Evolutionary conservation across 1,140 invertebrate genomes (phyloP).

Genomic region (Drosophila miranda): DNA sequence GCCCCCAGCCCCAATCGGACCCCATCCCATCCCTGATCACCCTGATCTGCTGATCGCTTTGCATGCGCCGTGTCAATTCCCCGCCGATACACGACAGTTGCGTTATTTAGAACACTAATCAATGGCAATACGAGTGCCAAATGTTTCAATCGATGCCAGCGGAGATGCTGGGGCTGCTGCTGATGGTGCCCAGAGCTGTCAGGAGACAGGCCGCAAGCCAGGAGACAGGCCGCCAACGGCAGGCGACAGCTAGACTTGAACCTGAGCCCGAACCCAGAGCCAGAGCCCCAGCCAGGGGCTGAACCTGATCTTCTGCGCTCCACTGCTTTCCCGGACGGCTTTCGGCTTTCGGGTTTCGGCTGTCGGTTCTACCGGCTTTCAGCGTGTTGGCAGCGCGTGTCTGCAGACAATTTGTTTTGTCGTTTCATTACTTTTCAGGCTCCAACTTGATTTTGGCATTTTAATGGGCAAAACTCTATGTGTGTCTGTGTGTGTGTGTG

Average conservation of each 20-base stretch:
- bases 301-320: conserved; percentile 53
- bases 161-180: conserved; percentile 13
- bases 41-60: conserved; percentile 37
- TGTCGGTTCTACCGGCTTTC: conserved; percentile 18
- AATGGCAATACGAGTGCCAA: conserved; percentile 54
- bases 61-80: conserved; percentile 67
- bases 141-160: conserved; percentile 62
- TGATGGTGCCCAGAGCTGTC: conserved; percentile 10
- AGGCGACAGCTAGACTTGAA: conserved; percentile 47
- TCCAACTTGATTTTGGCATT: conserved; percentile 38
- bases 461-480: conserved; percentile 14
- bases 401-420: conserved; percentile 71
- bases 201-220: conserved; percentile 26
- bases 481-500: conserved; percentile 15
- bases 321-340: conserved; percentile 1
- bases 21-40: conserved; percentile 1
- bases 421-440: conserved; percentile 52
- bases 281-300: not conserved
- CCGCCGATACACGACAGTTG: conserved; percentile 40
- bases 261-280: conserved; percentile 10
- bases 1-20: conserved; percentile 2
- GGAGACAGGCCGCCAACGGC: conserved; percentile 57
- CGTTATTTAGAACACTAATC: conserved; percentile 76
- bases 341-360: too few species aligned
- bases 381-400: conserved; percentile 62